Percentiles rank a stretch among this genome's conserved stretches.
Evolutionary conservation across 2,797 vertebrate genomes (phyloP).

Genomic region (Notoglanidium macrostoma): DNA sequence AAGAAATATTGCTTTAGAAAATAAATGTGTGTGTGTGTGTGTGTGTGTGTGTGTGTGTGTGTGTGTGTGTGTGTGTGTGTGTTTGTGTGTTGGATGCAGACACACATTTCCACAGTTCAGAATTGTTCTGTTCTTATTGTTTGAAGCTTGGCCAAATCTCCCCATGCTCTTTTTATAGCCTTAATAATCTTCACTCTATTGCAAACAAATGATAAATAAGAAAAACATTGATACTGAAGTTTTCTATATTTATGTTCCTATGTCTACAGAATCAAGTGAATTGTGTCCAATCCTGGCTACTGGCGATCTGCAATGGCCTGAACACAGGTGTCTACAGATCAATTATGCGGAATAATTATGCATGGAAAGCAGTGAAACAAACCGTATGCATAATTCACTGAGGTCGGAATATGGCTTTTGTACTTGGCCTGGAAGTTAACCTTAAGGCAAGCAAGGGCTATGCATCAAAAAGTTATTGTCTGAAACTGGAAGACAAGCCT

Average conservation of each 20-base stretch:
- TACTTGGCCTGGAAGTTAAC: slow-evolving; percentile 16
- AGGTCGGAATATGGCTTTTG: slow-evolving; percentile 15
- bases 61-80: too few species aligned
- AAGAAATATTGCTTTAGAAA: slow-evolving; percentile 10
- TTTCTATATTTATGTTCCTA: not conserved
- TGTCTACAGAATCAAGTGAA: slow-evolving; percentile 25
- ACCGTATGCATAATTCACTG: slow-evolving; percentile 37
- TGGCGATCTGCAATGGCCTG: slow-evolving; percentile 13
- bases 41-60: not conserved
- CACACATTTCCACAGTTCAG: not conserved
- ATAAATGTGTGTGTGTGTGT: not conserved
- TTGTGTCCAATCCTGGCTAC: slow-evolving; percentile 8
- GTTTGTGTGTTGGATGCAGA: not conserved
- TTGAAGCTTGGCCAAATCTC: slow-evolving; percentile 17
- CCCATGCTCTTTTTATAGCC: not conserved
- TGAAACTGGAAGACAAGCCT: not conserved
- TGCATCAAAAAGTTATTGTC: not conserved
- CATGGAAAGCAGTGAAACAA: slow-evolving; percentile 24
- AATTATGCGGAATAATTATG: slow-evolving; percentile 46
- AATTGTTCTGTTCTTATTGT: slow-evolving; percentile 10
- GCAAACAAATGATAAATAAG: slow-evolving; percentile 2
- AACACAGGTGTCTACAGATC: slow-evolving; percentile 35
- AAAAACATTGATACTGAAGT: slow-evolving; percentile 9
- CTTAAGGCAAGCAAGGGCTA: not conserved
- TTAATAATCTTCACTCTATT: slow-evolving; percentile 21